Percentiles rank a stretch among this genome's conserved stretches.
Evolutionary conservation across 2,888 invertebrate species (phyloP).

Genomic region (Chesias legatella): DNA sequence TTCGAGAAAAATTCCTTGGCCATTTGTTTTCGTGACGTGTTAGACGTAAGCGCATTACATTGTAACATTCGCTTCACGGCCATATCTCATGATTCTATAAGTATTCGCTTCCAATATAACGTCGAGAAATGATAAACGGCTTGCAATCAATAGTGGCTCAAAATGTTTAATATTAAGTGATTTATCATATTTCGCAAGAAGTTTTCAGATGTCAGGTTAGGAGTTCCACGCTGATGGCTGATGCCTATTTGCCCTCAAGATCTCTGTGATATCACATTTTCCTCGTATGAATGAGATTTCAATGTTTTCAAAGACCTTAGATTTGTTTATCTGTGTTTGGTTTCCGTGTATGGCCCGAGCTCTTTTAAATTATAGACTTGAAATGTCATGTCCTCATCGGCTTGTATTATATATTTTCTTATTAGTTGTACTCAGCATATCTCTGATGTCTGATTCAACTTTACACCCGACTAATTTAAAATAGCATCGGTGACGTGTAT

Average conservation of each 20-base stretch:
- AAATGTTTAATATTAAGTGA: conserved; percentile 37
- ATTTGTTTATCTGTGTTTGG: conserved; percentile 56
- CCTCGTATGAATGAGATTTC: conserved; percentile 43
- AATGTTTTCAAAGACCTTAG: conserved; percentile 47
- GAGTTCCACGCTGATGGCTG: too few relatives aligned
- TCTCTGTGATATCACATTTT: conserved; percentile 37
- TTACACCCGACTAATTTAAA: conserved; percentile 57
- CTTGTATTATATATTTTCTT: too few relatives aligned
- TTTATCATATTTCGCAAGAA: conserved; percentile 24
- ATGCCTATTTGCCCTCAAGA: conserved; percentile 36
- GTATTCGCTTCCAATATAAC: conserved; percentile 60
- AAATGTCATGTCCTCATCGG: too few relatives aligned
- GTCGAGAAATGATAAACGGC: conserved; percentile 54
- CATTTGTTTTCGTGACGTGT: conserved; percentile 58
- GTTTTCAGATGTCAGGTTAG: conserved; percentile 6
- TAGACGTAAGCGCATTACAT: conserved; percentile 60
- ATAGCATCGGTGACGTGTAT: conserved; percentile 46
- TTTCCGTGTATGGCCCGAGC: conserved; percentile 44
- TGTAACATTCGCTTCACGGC: conserved; percentile 51
- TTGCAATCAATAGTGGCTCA: conserved; percentile 48
- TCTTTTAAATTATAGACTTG: conserved; percentile 53
- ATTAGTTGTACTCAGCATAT: too few relatives aligned
- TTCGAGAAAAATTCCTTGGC: conserved; percentile 42
- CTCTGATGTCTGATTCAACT: conserved; percentile 44
- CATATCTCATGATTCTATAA: conserved; percentile 56